Base-by-base conservation (phyloP, 2,888 invertebrate genomes). In the Drosophila anomelani region DNA sequence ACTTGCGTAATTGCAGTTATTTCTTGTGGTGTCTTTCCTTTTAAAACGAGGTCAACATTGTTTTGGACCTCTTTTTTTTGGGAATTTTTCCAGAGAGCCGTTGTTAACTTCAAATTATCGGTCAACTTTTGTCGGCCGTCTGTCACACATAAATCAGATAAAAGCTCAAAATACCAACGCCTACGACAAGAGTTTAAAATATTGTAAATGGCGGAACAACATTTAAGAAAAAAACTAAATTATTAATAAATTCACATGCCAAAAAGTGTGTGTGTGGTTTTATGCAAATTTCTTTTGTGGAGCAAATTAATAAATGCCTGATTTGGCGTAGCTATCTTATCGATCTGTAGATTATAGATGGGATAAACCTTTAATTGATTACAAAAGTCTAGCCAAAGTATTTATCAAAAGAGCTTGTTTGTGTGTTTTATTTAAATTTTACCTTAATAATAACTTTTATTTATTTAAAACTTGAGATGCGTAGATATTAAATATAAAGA, bases 91-190 rank as follows among this genome's bases (percentile, higher is more conserved):
- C 54, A 34, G 38, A 70, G 76, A 68, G 78, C 59, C 74, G 79
- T 60, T 77, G 87, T 88, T 81, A 83, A 83, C 80, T 88, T 73
- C 61, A 88, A 88, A 84, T 84, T 84, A 88, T 84, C 86, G 86
- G 84, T 83, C 88, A 88, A 83, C 89, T 85, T 88, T 88, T 88
- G 84, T 88, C 74, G 78, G 82, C 70, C 75, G 77, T 60, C 86
- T 85, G 84, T 83, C 86, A 80, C 75, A 82, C 77, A 86, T 85
- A 77, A 85, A 85, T 85, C 89, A 79, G 88, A 87, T 90, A 87
- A 78, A 59, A 58, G 72, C 61, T 20, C 43, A 54, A 55, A 44
- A 47, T 38, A 43, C 56, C 39, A 41, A 58, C 69, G 61, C 75
- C 75, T 62, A 75, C 76, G 58, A 55, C 39, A 62, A 51, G 17